Percentiles rank a stretch among this genome's conserved stretches.
Conservation (phyloP, 1,140 invertebrate genomes). For the Panagrolaimus sp. region DNA sequence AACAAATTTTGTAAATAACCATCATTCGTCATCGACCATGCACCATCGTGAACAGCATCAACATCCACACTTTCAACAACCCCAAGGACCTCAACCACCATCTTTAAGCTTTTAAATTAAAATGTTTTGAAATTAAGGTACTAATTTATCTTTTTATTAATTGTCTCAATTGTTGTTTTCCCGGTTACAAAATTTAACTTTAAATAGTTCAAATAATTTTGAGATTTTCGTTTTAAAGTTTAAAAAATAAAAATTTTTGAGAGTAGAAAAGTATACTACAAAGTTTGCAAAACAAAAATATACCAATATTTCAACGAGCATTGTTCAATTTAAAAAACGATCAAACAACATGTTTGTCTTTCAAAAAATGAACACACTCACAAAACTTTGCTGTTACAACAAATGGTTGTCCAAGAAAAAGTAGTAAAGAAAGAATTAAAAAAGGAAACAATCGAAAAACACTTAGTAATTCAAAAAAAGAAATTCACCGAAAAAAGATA, state of each 20-base stretch:
- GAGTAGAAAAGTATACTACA: not conserved
- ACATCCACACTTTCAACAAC: not conserved
- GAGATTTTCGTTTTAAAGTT: not conserved
- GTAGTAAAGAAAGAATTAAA: not conserved
- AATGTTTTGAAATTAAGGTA: not conserved
- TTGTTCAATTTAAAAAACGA: too few relatives aligned
- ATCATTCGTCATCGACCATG: not conserved
- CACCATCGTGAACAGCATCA: not conserved
- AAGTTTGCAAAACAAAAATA: not conserved
- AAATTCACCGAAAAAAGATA: too few relatives aligned
- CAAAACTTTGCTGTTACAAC: too few relatives aligned
- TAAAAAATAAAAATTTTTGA: not conserved
- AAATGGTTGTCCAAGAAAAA: too few relatives aligned
- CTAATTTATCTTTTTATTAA: not conserved
- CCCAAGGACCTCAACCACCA: not conserved
- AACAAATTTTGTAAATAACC: not conserved
- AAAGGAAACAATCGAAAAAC: not conserved
- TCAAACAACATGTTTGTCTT: not conserved
- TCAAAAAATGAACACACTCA: not conserved
- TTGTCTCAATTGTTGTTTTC: not conserved
- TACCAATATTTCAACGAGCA: not conserved
- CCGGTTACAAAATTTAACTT: not conserved
- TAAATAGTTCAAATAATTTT: not conserved
- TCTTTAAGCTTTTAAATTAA: not conserved
- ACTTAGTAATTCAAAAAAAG: too few relatives aligned